These are phyloP conservation scores for Lytechinus pictus DNA, from an alignment of 35 echinoderm and acorn worm genomes.

Conservation along the genomic window DNA sequence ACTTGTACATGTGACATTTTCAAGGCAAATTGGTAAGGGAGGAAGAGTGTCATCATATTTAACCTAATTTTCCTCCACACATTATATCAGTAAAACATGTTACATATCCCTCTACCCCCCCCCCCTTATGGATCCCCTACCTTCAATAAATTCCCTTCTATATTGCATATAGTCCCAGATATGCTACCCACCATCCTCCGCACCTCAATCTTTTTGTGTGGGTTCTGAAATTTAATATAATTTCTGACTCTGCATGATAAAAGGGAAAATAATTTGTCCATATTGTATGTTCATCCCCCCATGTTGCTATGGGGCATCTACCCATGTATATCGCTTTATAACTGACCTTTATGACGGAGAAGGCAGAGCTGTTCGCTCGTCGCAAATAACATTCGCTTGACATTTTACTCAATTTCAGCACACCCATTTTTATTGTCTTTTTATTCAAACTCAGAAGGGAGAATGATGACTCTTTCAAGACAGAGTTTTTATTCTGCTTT, in stretches of 20 bases:
- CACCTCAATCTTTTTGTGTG: not conserved
- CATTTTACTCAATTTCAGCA: not conserved
- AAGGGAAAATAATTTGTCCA: not conserved
- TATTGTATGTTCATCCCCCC: not conserved
- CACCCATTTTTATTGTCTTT: not conserved
- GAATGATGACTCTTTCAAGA: not conserved
- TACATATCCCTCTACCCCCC: not conserved
- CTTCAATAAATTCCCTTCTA: not conserved
- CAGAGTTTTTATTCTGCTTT: too few species aligned
- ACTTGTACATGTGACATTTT: slow-evolving; percentile 34
- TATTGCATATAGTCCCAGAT: not conserved
- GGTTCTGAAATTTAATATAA: slow-evolving; percentile 20
- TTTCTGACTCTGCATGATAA: not conserved
- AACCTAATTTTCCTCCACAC: slow-evolving; percentile 30
- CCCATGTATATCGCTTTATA: not conserved
- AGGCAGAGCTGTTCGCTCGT: not conserved
- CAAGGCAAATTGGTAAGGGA: slow-evolving; percentile 3
- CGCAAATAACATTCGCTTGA: not conserved
- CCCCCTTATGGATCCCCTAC: too few species aligned
- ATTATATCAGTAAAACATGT: slow-evolving; percentile 14
- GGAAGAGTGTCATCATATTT: slow-evolving; percentile 34
- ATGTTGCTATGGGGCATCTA: not conserved
- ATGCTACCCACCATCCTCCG: not conserved
- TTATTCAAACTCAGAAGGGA: not conserved
- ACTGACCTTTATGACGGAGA: not conserved